These are phyloP conservation scores for Phyllotis vaccarum DNA, from an alignment of 2,797 vertebrate genomes.

Conservation along the genomic window DNA sequence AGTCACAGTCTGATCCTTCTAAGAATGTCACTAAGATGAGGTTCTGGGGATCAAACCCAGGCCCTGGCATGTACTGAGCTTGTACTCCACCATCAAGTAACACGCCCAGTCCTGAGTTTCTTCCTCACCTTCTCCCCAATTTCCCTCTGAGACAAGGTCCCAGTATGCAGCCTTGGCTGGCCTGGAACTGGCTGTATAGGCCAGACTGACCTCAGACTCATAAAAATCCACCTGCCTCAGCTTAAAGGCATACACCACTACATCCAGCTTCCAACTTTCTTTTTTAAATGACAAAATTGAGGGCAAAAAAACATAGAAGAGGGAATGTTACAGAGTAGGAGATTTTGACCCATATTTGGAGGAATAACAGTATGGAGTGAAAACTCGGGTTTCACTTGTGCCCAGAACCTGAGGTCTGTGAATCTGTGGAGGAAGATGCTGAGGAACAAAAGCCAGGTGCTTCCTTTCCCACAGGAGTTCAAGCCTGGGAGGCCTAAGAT, in stretches of 20 bases:
- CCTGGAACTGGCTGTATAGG: not conserved
- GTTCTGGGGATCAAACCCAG: not conserved
- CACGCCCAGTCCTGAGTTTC: not conserved
- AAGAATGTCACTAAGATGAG: conserved; percentile 33
- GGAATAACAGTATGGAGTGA: not conserved
- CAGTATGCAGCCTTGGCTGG: not conserved
- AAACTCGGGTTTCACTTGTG: not conserved
- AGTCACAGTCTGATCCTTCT: conserved; percentile 21
- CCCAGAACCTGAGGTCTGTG: not conserved
- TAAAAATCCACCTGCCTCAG: not conserved
- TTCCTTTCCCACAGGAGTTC: not conserved
- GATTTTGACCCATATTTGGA: not conserved
- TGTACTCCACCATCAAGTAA: not conserved
- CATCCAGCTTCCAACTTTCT: not conserved
- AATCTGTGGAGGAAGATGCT: not conserved
- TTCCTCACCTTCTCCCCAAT: not conserved
- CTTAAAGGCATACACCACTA: not conserved
- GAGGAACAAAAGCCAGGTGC: not conserved
- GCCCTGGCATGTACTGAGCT: not conserved
- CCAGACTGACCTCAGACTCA: not conserved
- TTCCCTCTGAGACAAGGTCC: not conserved
- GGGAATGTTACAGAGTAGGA: not conserved
- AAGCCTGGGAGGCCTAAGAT: not conserved
- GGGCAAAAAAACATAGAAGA: not conserved
- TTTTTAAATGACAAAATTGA: not conserved